Percentiles rank a stretch among this genome's conserved stretches.
These are phyloP conservation scores for Xiphorhynchus erythropygius DNA, from an alignment of 2,797 vertebrate species.

Conservation along the genomic window DNA sequence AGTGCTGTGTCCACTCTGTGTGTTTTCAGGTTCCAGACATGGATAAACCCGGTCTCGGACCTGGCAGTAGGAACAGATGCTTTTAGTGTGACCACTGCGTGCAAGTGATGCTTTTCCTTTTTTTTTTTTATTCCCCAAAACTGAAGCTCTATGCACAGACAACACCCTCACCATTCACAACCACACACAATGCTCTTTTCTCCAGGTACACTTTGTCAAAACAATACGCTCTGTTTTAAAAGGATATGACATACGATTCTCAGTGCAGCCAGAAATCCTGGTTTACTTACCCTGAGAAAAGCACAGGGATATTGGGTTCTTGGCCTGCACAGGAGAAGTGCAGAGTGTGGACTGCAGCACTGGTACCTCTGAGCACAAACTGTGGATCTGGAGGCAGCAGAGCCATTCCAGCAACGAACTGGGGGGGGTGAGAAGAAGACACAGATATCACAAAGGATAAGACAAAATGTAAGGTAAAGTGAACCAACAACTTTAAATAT, in stretches of 20 bases:
- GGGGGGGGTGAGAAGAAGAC: neutral
- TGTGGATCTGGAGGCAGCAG: slow-evolving; percentile 83
- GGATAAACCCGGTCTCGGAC: slow-evolving; percentile 85
- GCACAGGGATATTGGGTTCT: slow-evolving; percentile 72
- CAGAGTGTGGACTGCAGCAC: slow-evolving; percentile 84
- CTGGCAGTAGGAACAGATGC: slow-evolving; percentile 70
- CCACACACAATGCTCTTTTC: neutral
- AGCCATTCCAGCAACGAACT: slow-evolving; percentile 68
- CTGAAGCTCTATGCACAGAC: neutral
- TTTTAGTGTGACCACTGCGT: neutral
- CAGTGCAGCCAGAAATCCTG: neutral
- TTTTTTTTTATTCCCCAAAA: neutral
- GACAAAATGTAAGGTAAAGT: neutral
- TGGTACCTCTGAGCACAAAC: slow-evolving; percentile 88
- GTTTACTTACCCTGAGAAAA: slow-evolving; percentile 90
- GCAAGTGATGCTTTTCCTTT: neutral
- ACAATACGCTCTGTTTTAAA: neutral
- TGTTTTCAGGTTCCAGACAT: slow-evolving; percentile 90
- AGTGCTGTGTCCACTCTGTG: slow-evolving; percentile 78
- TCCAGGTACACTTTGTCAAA: neutral
- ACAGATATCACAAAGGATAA: neutral
- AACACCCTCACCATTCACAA: neutral
- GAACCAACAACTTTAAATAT: neutral
- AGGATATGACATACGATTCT: neutral
- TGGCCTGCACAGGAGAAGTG: slow-evolving; percentile 80